Base-by-base conservation (phyloP, 1,140 invertebrate genomes). In the Drosophila guanche region DNA sequence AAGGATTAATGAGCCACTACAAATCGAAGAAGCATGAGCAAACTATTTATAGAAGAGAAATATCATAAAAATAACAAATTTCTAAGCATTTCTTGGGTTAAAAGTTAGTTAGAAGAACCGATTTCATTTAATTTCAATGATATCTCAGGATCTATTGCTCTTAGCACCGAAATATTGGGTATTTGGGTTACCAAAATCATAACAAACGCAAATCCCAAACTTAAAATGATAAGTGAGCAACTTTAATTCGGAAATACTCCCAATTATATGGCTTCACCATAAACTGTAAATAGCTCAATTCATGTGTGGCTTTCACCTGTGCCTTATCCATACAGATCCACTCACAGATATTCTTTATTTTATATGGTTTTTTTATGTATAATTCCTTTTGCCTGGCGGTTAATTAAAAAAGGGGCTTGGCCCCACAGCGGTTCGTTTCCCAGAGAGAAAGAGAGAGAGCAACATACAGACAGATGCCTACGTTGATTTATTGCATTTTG, bases 371-470 rank as follows among this genome's bases (percentile, higher is more conserved):
- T 60, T 53, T 71, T 48, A 51, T 56, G 33, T 65, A 68, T 52
- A 42, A 60, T 72, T 72, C 68, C 69, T 73, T 63, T 73, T 54
- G 51, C 48, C 57, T 25, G 71, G 42, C 59, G 72, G 72, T 80
- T 80, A 80, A 86, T 84, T 84, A 85, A 84, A 84, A 75, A 79
- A 84, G 62, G 46, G 80, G 79, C 76, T 85, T 84, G 80, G 76
- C 80, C 23, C 56, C 27, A 7, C 40, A 20, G 16, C 40, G 40
- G 50, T 12, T 40, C 60, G 20, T n/a, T 50, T 63, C 45, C n/a
- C 33, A 10, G 3, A 4, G 10, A 37, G 8, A 27, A 1, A 27
- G 25, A 27, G 20, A 10, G 16, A 33, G n/a, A 43, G n/a, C 5
- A 25, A 33, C 16, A 16, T 27, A 5, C 27, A 46, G 42, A 54